A percentile compares a stretch with the other conserved stretches of the same genome.
Evolutionary conservation across 2,888 invertebrate species (phyloP).

Genomic region (Hanleya hanleyi): DNA sequence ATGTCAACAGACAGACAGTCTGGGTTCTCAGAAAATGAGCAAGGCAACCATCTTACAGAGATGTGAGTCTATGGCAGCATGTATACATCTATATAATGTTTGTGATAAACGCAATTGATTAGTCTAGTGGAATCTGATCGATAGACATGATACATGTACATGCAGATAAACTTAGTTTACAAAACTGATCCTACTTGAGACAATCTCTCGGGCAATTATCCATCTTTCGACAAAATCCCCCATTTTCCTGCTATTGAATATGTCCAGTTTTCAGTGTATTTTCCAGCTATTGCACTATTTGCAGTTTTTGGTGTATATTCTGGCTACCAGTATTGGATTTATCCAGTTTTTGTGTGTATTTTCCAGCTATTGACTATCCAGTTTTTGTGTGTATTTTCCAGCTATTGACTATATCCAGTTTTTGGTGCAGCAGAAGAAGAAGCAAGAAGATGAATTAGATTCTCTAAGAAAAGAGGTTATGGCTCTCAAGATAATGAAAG

Average conservation of each 20-base stretch:
- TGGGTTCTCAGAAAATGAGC: conserved; percentile 91
- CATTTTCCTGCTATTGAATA: no score
- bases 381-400: conserved; percentile 51
- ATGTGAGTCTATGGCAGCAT: conserved; percentile 77
- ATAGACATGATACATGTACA: no score
- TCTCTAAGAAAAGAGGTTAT: conserved; percentile 76
- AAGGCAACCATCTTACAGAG: conserved; percentile 97
- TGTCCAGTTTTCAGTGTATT: neutral
- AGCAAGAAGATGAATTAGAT: conserved; percentile 93
- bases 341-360: no score
- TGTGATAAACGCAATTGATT: no score
- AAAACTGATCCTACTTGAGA: no score
- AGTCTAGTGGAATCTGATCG: no score
- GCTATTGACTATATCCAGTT: conserved; percentile 81
- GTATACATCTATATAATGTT: no score
- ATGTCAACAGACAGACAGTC: conserved; percentile 89
- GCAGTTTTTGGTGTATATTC: neutral
- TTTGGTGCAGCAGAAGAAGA: conserved; percentile 90
- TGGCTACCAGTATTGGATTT: no score
- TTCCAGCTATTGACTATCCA: conserved; percentile 74
- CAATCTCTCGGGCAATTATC: no score
- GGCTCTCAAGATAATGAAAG: conserved; percentile 90
- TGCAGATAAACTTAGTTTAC: no score
- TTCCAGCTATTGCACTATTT: neutral
- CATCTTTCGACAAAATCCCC: no score